Evolutionary conservation across 2,888 invertebrate species (phyloP), one percentile per base, ranked within the genome.

Genomic region (Pseudococcus viburni): DNA sequence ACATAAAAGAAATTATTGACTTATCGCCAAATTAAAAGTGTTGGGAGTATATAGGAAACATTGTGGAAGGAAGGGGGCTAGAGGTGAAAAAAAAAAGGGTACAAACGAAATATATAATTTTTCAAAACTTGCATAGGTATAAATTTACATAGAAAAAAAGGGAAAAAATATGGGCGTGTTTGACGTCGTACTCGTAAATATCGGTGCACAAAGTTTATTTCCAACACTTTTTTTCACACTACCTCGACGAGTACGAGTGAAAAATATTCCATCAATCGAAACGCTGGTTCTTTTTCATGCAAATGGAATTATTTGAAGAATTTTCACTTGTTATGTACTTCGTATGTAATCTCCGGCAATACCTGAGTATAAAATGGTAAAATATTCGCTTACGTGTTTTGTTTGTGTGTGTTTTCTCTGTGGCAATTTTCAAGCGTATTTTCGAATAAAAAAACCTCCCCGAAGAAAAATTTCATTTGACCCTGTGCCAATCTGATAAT

Each of bases 61-160:
- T 64, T 64, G 8, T 3, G 1, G 3, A 19, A 5, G 15, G 26
- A 26, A 26, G 26, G 68, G 68, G 12, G 15, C 15, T 9, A 0
- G 26, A 33, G 68, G 15, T 15, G 26, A 33, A 33, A 33, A 33
- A 33, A 64, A 15, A n/a, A 42, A 42, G 33, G 42, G 80, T 80
- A 80, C 42, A 80, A 80, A 80, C 80, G 80, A 80, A 80, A 80
- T 80, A 42, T 80, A 46, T 80, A 80, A 80, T 80, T 80, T 80
- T 80, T 80, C 80, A 42, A 80, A 80, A 80, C 80, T 80, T 80
- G 80, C 80, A 80, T 80, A 80, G 42, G 80, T 80, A 80, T 80
- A 80, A 80, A 80, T 80, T 80, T 80, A 80, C 80, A 80, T 80
- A 80, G 19, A 19, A 80, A 80, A 42, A 33, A 80, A 80, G 9